These are phyloP conservation scores for Arvicanthis niloticus DNA, from an alignment of 2,113 vertebrate genomes.

Conservation along the genomic window DNA sequence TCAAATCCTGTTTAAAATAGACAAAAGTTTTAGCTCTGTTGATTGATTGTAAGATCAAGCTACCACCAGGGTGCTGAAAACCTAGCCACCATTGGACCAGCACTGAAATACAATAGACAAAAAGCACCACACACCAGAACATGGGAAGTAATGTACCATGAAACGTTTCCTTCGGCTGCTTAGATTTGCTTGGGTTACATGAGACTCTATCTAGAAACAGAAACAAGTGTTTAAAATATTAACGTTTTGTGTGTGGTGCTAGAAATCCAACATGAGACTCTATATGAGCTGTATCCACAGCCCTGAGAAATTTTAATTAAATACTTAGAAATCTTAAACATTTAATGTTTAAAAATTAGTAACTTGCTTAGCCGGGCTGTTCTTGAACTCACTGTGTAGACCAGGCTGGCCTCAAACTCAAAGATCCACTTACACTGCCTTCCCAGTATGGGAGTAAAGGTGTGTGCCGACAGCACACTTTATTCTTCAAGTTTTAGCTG, in stretches of 20 bases:
- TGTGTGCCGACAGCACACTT: neutral
- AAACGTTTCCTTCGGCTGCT: neutral
- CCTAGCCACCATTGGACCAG: no score
- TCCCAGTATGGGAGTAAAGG: neutral
- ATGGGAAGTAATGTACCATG: neutral
- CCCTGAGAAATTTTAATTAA: neutral
- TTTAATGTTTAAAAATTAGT: neutral
- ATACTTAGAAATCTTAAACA: neutral
- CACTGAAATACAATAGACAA: neutral
- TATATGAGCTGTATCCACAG: neutral
- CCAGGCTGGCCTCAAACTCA: neutral
- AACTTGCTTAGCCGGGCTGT: neutral
- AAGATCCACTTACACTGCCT: neutral
- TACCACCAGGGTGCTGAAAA: neutral
- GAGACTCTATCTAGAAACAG: neutral
- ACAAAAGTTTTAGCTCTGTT: neutral
- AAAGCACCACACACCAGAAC: neutral
- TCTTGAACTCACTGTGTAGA: neutral
- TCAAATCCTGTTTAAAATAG: neutral
- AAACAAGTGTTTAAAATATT: neutral
- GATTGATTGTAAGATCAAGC: neutral
- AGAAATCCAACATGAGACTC: neutral
- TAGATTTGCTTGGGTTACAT: neutral
- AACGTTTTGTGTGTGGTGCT: neutral
- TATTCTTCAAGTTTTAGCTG: constrained; percentile 1